Evolutionary conservation across 2,797 vertebrate genomes (phyloP), one percentile per base, ranked within the genome.

Genomic region (Psittacula echo): DNA sequence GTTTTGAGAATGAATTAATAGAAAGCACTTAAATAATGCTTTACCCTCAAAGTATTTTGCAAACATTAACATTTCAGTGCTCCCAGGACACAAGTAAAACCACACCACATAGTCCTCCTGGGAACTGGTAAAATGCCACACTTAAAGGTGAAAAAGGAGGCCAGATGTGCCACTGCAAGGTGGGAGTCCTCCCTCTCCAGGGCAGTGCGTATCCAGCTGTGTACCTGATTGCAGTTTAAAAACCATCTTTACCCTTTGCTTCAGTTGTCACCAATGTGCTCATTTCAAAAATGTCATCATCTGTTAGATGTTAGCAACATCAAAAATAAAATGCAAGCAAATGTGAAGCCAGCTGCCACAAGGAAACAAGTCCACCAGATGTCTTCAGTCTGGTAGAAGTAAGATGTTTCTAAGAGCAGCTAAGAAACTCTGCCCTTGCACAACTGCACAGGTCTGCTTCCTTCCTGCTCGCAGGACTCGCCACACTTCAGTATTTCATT

Each of bases 191-290:
- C 34, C 45, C 44, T 6, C 47, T 32, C 20, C 11, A 18, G 41
- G 54, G 32, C 42, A 60, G 11, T 0, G 0, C 0, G 0, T 20
- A n/a, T 10, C 23, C 58, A 82, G 39, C n/a, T 13, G 34, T 3
- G 10, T 22, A 79, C 34, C 44, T n/a, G 37, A 65, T 1, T 12
- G 14, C 29, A 3, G 71, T 74, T 65, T 12, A 15, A 51, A 62
- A 61, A 13, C 1, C 7, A 67, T 12, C 47, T 82, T 76, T 27
- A 37, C 15, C 22, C 27, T 67, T 37, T 29, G 21, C 66, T 91
- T 87, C 62, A 24, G 30, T 50, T 72, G 50, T 86, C 12, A 13
- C 23, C 78, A 76, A 8, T 9, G 48, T 41, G 41, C 67, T 77
- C 61, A 17, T 37, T 71, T 70, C 77, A 87, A 2, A 58, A 65